Evolutionary conservation across 2,113 vertebrate genomes (phyloP).

Genomic region (Solea senegalensis): DNA sequence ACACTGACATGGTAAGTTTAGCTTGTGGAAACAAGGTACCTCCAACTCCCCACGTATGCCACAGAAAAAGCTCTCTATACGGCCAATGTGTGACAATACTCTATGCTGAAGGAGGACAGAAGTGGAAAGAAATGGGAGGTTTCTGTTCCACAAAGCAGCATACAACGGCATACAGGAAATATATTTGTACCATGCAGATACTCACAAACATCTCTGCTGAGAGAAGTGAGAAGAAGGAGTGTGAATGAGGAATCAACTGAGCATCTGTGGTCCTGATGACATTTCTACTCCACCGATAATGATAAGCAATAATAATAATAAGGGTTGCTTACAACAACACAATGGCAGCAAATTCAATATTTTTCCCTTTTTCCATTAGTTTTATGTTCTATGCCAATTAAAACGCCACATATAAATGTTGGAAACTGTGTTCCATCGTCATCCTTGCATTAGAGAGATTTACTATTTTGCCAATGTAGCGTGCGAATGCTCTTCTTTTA

Average conservation of each 20-base stretch:
- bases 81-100: not conserved
- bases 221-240: slow-evolving; percentile 46
- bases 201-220: slow-evolving; percentile 52
- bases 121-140: not conserved
- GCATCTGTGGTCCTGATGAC: not conserved
- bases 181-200: slow-evolving; percentile 9
- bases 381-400: no score
- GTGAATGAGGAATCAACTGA: slow-evolving; percentile 2
- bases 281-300: not conserved
- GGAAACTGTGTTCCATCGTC: no score
- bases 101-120: not conserved
- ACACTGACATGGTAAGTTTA: slow-evolving; percentile 30
- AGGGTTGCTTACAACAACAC: no score
- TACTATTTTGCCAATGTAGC: no score
- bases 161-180: slow-evolving; percentile 33
- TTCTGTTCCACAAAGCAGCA: slow-evolving; percentile 34
- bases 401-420: no score
- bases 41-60: not conserved
- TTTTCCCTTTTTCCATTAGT: no score
- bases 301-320: not conserved
- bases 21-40: slow-evolving; percentile 2
- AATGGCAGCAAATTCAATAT: no score
- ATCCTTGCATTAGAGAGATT: no score
- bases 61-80: slow-evolving; percentile 10
- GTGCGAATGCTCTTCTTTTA: no score